These are phyloP conservation scores for Zaprionus kolodkinae DNA, from an alignment of 1,140 invertebrate genomes.

Conservation along the genomic window DNA sequence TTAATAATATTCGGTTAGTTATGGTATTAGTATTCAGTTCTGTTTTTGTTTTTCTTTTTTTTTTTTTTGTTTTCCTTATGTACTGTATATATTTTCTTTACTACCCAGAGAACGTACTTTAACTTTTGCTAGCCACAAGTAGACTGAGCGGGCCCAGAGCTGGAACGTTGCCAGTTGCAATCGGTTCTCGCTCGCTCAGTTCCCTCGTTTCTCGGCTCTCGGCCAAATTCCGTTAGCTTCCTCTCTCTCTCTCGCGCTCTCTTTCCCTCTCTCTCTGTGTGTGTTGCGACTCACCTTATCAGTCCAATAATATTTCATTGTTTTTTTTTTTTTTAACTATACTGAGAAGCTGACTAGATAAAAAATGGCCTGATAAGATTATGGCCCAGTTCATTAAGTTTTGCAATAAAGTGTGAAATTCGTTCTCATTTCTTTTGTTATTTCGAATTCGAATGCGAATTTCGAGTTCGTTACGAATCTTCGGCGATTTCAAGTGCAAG, in stretches of 20 bases:
- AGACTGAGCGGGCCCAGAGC: constrained; percentile 61
- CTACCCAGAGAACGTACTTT: constrained; percentile 61
- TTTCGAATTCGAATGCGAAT: constrained; percentile 5
- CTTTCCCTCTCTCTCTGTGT: constrained; percentile 6
- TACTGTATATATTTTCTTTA: background rate
- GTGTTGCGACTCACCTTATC: constrained; percentile 53
- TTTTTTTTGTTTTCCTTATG: background rate
- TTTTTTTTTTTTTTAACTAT: constrained; percentile 15
- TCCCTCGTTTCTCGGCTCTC: constrained; percentile 40
- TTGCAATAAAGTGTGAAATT: constrained; percentile 53
- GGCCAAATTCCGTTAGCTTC: constrained; percentile 38
- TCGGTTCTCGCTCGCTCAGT: constrained; percentile 18
- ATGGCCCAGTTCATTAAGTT: constrained; percentile 46
- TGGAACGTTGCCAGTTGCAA: constrained; percentile 61
- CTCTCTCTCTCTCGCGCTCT: constrained; percentile 18
- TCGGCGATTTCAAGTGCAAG: constrained; percentile 43
- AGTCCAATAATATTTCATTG: constrained; percentile 50
- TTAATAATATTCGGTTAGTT: constrained; percentile 8
- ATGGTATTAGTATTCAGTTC: constrained; percentile 21
- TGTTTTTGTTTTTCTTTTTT: constrained; percentile 9
- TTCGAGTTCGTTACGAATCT: background rate
- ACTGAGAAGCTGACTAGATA: constrained; percentile 45
- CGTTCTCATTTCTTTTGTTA: background rate
- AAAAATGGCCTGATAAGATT: constrained; percentile 62
- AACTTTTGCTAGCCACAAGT: constrained; percentile 72